Percentiles rank a stretch among this genome's conserved stretches.
Evolutionary conservation across 2,888 invertebrate genomes (phyloP).

Genomic region (Petrophora chlorosata): DNA sequence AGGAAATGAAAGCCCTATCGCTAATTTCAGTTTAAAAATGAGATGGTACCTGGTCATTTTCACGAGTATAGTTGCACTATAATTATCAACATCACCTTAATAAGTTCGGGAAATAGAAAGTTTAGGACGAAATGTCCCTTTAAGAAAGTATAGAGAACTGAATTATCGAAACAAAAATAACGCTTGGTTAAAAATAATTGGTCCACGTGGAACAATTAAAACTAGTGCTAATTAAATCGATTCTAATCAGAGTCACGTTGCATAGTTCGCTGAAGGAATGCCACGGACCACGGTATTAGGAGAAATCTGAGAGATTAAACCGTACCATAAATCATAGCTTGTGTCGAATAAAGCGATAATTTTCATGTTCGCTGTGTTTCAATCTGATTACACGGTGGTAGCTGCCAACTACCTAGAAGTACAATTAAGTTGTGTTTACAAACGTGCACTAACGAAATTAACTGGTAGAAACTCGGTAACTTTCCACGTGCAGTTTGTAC

Average conservation of each 20-base stretch:
- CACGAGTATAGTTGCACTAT: too few species aligned
- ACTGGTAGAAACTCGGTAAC: slow-evolving; percentile 57
- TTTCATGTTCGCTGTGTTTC: too few species aligned
- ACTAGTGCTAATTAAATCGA: slow-evolving; percentile 15
- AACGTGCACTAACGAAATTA: slow-evolving; percentile 60
- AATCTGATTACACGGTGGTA: slow-evolving; percentile 44
- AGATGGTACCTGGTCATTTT: too few species aligned
- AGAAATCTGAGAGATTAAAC: slow-evolving; percentile 22
- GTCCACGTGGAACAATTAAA: slow-evolving; percentile 17
- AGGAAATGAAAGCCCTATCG: too few species aligned
- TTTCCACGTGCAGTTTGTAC: slow-evolving; percentile 52
- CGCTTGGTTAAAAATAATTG: neutral
- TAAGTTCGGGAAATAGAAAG: too few species aligned
- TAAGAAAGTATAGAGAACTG: too few species aligned
- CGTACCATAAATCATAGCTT: slow-evolving; percentile 37
- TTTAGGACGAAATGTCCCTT: too few species aligned
- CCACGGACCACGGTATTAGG: slow-evolving; percentile 19
- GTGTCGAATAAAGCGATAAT: slow-evolving; percentile 45
- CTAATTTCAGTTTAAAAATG: too few species aligned
- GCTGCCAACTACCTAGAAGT: slow-evolving; percentile 19
- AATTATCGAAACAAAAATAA: neutral
- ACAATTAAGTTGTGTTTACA: slow-evolving; percentile 48
- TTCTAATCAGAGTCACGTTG: slow-evolving; percentile 31
- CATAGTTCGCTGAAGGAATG: slow-evolving; percentile 18
- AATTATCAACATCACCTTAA: too few species aligned